phyloP scores from a whole-genome alignment of 1,140 invertebrate genomes.

The Pissodes strobi region DNA sequence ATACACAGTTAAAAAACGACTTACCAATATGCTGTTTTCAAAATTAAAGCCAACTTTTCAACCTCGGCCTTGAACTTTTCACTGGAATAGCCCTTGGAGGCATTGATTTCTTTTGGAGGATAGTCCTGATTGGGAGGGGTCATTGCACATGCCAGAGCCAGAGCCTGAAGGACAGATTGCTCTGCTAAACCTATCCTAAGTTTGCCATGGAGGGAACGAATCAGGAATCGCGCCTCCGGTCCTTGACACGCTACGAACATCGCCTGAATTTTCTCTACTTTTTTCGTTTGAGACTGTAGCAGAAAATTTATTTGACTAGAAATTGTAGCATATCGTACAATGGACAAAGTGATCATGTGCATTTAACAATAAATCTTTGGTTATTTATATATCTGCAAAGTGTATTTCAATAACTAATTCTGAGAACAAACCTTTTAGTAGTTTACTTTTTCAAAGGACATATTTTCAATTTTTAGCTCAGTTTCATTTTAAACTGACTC shows the following conservation, averaged over 20 bases:
- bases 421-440: neutral
- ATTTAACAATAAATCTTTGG: neutral
- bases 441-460: no score
- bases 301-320: no score
- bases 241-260: constrained; percentile 91
- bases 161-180: constrained; percentile 90
- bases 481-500: no score
- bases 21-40: constrained; percentile 95
- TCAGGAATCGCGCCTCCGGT: constrained; percentile 90
- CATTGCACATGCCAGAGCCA: constrained; percentile 81
- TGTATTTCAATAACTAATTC: neutral
- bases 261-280: constrained; percentile 89
- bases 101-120: constrained; percentile 68
- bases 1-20: constrained; percentile 23
- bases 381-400: neutral
- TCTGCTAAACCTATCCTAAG: constrained; percentile 96
- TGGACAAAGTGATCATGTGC: no score
- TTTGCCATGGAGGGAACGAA: constrained; percentile 92
- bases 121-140: constrained; percentile 72
- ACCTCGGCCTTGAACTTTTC: constrained; percentile 81
- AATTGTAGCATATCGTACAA: neutral
- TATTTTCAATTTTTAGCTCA: no score
- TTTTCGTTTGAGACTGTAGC: constrained; percentile 68
- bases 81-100: constrained; percentile 62
- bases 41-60: constrained; percentile 74